phyloP scores from a whole-genome alignment of 2,113 vertebrate species.

The Labeo catla region DNA sequence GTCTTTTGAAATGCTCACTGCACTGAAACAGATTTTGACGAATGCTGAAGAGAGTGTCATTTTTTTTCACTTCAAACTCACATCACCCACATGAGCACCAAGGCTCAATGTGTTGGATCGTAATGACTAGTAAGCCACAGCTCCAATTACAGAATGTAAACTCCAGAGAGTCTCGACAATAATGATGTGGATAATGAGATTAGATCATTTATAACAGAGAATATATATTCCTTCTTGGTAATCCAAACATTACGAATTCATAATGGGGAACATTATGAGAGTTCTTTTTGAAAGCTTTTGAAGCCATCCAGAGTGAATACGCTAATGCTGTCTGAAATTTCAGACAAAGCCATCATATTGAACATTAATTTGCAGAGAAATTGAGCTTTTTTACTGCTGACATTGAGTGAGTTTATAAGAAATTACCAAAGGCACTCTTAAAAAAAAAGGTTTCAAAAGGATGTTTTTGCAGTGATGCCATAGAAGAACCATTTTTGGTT shows the following conservation, averaged over 20 bases:
- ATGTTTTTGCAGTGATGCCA: too few species aligned
- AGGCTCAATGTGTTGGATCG: background rate
- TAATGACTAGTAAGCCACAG: background rate
- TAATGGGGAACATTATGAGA: background rate
- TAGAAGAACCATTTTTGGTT: too few species aligned
- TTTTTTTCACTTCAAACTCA: background rate
- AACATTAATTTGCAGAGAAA: background rate
- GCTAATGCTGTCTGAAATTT: background rate
- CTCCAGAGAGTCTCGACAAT: background rate
- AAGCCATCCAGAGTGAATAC: background rate
- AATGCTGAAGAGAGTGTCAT: background rate
- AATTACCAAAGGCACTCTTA: background rate
- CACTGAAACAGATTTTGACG: background rate
- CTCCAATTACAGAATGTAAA: background rate
- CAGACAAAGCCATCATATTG: conserved; percentile 3
- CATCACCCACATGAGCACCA: background rate
- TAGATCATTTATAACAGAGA: background rate
- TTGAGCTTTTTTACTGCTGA: background rate
- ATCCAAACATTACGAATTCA: conserved; percentile 13
- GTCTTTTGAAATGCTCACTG: background rate
- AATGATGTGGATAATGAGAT: background rate
- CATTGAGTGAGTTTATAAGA: background rate
- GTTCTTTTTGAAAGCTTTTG: conserved; percentile 1
- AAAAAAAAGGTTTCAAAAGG: too few species aligned
- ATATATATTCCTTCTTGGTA: background rate